These are phyloP conservation scores for Apeltes quadracus DNA, from an alignment of 2,113 vertebrate genomes.

Conservation along the genomic window DNA sequence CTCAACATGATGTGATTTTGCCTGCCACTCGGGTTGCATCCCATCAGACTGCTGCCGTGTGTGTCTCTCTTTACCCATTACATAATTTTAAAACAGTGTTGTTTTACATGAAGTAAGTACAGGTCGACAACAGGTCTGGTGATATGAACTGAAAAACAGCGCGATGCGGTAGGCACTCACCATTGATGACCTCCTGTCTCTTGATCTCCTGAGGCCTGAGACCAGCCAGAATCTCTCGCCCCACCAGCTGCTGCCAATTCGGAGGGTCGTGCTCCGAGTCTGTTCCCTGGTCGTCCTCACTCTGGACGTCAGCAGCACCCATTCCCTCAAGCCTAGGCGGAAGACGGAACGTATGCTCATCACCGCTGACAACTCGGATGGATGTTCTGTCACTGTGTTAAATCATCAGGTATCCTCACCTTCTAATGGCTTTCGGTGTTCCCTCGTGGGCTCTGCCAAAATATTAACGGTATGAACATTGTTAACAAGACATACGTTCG, in stretches of 20 bases:
- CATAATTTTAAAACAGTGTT: not conserved
- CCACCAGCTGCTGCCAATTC: conserved; percentile 97
- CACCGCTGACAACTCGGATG: not conserved
- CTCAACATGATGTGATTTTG: not conserved
- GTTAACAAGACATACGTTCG: not conserved
- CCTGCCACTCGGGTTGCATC: conserved; percentile 17
- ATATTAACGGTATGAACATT: not conserved
- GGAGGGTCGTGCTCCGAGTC: conserved; percentile 92
- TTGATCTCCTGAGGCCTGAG: conserved; percentile 95
- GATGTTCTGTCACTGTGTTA: not conserved
- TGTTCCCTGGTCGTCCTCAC: conserved; percentile 91
- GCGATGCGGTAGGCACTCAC: conserved; percentile 74
- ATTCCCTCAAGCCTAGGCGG: conserved; percentile 85
- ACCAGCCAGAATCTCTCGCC: conserved; percentile 87
- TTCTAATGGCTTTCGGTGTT: conserved; percentile 73
- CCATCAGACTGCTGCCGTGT: conserved; percentile 10
- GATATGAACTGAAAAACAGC: not conserved
- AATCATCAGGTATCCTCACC: conserved; percentile 41
- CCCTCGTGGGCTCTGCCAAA: conserved; percentile 68
- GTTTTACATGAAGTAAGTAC: not conserved
- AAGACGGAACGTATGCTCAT: conserved; percentile 3
- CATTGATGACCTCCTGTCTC: conserved; percentile 97
- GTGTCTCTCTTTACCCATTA: not conserved
- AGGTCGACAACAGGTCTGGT: not conserved
- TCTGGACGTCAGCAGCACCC: conserved; percentile 86